Evolutionary conservation across 2,113 vertebrate genomes (phyloP), one percentile per base, ranked within the genome.

Genomic region (Macaca mulatta): DNA sequence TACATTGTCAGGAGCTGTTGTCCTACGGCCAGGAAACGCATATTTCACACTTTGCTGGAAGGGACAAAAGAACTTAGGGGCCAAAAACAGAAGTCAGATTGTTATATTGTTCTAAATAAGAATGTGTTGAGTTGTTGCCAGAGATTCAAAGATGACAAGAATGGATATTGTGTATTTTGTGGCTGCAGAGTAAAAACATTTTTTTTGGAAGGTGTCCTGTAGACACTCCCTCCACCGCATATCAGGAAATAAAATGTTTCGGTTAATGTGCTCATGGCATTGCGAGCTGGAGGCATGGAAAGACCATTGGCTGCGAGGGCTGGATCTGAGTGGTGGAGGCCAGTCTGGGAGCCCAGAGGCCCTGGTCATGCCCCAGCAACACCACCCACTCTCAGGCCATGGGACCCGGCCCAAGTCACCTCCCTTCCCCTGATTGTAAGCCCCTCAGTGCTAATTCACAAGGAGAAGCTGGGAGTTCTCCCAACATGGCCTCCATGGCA

Each of bases 71-170:
- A 97, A 97, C 64, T 48, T 7, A 87, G 40, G 32, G 90, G 64
- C 95, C 97, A 57, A 92, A 64, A 83, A 96, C 96, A 98, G 94
- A 97, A 97, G 97, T 97, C 92, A 93, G 90, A 97, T 94, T 93
- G 96, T 96, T 92, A 89, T 23, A 97, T 97, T 98, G 97, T 98
- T 98, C 97, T 97, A 93, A 92, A 89, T 80, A 95, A 97, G 97
- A 98, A 98, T 98, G 94, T 20, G 20, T 75, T 90, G 97, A 94
- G 69, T 16, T 43, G 35, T 85, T 95, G 97, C 97, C 98, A 98
- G 95, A 96, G 94, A 92, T 88, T 97, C n/a, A 90, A 84, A 97
- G 95, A 90, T 90, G 92, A 90, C 87, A 75, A 94, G 95, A 94
- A 96, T 84, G 83, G 95, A 85, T 61, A 83, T 82, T 97, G 95